A percentile compares a stretch with the other conserved stretches of the same genome.
These are phyloP conservation scores for Epizoanthus stellaris DNA, from an alignment of 92 coral and sea anemone species.

Conservation along the genomic window DNA sequence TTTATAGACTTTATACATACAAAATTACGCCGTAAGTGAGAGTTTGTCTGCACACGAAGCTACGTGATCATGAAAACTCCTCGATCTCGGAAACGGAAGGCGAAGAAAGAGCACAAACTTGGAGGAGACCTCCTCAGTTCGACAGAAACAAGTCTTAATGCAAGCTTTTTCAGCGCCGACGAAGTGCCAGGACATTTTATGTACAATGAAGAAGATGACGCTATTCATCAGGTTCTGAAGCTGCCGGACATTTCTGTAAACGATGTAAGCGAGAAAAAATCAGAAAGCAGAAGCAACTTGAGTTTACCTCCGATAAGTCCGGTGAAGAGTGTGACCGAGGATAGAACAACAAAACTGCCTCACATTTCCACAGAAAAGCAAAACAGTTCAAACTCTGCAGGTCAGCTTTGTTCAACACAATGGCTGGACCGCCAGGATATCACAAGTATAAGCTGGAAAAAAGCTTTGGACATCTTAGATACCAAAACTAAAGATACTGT, in stretches of 20 bases:
- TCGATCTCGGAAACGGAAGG: conserved; percentile 65
- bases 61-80: conserved; percentile 63
- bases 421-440: conserved; percentile 80
- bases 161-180: conserved; percentile 47
- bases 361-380: conserved; percentile 58
- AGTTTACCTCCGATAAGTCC: conserved; percentile 73
- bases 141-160: conserved; percentile 54
- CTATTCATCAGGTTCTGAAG: conserved; percentile 80
- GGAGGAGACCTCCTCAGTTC: conserved; percentile 63
- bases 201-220: conserved; percentile 78
- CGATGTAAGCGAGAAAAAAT: conserved; percentile 50
- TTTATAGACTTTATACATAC: not conserved
- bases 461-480: conserved; percentile 74
- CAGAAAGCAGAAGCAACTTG: conserved; percentile 50
- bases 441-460: conserved; percentile 76
- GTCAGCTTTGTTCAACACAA: conserved; percentile 16
- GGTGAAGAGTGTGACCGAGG: conserved; percentile 64
- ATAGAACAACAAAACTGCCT: conserved; percentile 70
- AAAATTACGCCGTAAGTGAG: not conserved
- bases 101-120: conserved; percentile 64
- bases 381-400: conserved; percentile 18
- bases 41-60: not conserved
- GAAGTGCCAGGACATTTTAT: conserved; percentile 78
- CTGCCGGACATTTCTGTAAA: conserved; percentile 75
- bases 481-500: conserved; percentile 47